A percentile compares a stretch with the other conserved stretches of the same genome.
Evolutionary conservation across 2,113 vertebrate genomes (phyloP).

Genomic region (Mellivora capensis): DNA sequence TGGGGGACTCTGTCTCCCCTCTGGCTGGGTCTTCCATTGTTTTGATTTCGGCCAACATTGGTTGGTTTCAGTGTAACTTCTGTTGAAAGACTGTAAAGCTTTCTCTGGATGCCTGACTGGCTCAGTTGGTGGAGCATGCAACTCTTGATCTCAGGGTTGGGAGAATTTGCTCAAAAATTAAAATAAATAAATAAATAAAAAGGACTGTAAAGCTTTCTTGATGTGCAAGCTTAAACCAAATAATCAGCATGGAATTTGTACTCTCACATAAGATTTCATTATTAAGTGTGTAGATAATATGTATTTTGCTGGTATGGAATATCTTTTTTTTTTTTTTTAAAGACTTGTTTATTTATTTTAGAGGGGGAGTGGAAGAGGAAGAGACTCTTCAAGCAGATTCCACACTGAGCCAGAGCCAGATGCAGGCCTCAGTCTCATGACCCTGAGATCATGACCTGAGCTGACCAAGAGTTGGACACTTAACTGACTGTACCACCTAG

Average conservation of each 20-base stretch:
- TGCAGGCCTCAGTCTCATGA: background rate
- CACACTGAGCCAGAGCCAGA: background rate
- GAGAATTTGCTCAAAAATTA: background rate
- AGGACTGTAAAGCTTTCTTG: background rate
- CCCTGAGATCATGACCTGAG: background rate
- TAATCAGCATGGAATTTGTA: constrained; percentile 36
- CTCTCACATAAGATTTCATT: background rate
- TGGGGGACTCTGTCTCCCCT: background rate
- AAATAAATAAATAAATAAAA: background rate
- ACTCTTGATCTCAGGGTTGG: background rate
- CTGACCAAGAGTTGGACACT: background rate
- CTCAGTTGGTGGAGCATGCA: background rate
- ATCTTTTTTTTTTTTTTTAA: background rate
- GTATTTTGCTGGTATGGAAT: background rate
- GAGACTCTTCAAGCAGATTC: background rate
- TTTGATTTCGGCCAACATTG: background rate
- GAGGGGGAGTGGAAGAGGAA: background rate
- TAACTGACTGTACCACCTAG: background rate
- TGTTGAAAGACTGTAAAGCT: background rate
- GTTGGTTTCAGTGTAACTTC: constrained; percentile 1
- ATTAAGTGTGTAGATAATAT: background rate
- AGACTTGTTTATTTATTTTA: background rate
- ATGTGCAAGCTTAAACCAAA: background rate
- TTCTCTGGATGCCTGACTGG: background rate
- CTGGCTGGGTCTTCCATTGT: background rate